phyloP scores from a whole-genome alignment of 2,888 invertebrate genomes.

The Drosophila kuntzei region DNA sequence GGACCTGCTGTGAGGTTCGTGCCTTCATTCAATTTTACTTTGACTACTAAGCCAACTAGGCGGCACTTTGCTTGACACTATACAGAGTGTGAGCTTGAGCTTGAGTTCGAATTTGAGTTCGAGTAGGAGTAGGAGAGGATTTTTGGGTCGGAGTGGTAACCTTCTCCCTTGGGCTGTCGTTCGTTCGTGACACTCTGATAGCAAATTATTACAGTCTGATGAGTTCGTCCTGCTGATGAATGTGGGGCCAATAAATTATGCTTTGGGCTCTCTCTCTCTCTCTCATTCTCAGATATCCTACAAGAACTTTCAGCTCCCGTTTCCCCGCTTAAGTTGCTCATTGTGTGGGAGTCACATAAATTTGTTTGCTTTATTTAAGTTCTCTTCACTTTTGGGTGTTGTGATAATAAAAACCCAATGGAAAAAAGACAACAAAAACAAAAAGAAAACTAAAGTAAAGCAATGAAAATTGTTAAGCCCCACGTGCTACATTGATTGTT shows the following conservation, averaged over 20 bases:
- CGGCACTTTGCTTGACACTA: conserved; percentile 37
- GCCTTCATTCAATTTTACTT: conserved; percentile 76
- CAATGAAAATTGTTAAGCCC: conserved; percentile 16
- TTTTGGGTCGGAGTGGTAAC: background rate
- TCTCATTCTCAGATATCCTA: conserved; percentile 43
- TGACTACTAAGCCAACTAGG: conserved; percentile 60
- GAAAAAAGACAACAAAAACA: conserved; percentile 8
- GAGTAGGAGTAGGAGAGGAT: background rate
- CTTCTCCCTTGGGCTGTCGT: conserved; percentile 33
- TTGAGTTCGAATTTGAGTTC: background rate
- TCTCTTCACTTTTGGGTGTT: conserved; percentile 53
- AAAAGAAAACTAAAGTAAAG: background rate
- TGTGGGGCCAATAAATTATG: conserved; percentile 76
- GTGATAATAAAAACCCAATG: conserved; percentile 42
- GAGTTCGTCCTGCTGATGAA: conserved; percentile 74
- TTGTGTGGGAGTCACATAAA: conserved; percentile 54
- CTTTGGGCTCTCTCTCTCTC: conserved; percentile 60
- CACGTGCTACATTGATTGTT: conserved; percentile 54
- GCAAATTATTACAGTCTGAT: conserved; percentile 82
- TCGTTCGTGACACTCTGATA: conserved; percentile 72
- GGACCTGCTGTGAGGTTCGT: conserved; percentile 41
- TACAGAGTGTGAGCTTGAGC: background rate
- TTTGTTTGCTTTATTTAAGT: conserved; percentile 79
- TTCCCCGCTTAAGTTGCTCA: conserved; percentile 15
- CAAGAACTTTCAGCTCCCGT: conserved; percentile 17